These are phyloP conservation scores for Agelas oroides DNA, from an alignment of 37 sponge, comb jelly and placozoan genomes.

Conservation along the genomic window DNA sequence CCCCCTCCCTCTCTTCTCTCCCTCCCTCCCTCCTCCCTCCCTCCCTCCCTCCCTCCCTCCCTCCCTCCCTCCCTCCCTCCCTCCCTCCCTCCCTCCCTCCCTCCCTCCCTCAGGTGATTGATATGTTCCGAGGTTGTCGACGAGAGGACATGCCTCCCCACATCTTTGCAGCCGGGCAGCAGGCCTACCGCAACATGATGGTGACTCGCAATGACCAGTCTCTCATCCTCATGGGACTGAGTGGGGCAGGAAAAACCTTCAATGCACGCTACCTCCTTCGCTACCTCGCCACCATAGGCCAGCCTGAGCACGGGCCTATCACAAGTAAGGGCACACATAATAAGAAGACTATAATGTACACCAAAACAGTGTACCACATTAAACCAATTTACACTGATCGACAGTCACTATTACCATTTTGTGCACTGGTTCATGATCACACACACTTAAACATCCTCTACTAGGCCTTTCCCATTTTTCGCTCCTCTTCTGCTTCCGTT, in stretches of 20 bases:
- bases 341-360: background rate
- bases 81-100: too few species aligned
- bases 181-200: conserved; percentile 92
- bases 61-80: too few species aligned
- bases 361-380: background rate
- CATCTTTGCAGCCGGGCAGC: conserved; percentile 93
- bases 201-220: conserved; percentile 88
- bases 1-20: too few species aligned
- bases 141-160: conserved; percentile 97
- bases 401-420: too few species aligned
- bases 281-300: conserved; percentile 86
- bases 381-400: too few species aligned
- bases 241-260: conserved; percentile 96
- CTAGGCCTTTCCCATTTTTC: too few species aligned
- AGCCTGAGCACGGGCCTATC: conserved; percentile 42
- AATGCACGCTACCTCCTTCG: conserved; percentile 84
- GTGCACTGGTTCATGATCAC: too few species aligned
- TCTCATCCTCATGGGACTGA: conserved; percentile 89
- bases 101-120: conserved; percentile 63
- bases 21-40: too few species aligned
- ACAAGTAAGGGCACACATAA: conserved; percentile 53
- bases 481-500: too few species aligned
- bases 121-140: conserved; percentile 91
- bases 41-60: too few species aligned
- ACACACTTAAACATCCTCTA: too few species aligned